Evolutionary conservation across 2,797 vertebrate species (phyloP), one percentile per base, ranked within the genome.

Genomic region (Ctenosaura bakeri): DNA sequence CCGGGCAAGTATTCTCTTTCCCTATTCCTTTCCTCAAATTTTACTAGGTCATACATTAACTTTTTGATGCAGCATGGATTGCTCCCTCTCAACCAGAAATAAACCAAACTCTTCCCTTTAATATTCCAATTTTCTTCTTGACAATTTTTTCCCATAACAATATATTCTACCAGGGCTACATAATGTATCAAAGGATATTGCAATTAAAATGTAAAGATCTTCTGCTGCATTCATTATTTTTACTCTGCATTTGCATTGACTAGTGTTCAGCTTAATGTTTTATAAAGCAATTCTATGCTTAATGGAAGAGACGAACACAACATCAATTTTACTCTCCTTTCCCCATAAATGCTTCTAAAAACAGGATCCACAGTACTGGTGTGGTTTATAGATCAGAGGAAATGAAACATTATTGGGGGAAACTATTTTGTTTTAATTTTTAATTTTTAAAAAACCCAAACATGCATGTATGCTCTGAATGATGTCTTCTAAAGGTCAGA

Each of bases 241-340:
- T 26, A 16, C 35, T 89, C 79, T 89, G 66, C 22, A 66, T 89
- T 86, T 87, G 78, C 73, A 94, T 83, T 73, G 35, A 94, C 26
- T 20, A 38, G 82, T 86, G 3, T 90, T 93, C 4, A 59, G 77
- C 88, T 84, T 87, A 94, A 83, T 89, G 85, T 78, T 86, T 92
- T 93, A 90, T 89, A 86, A 92, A 85, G 29, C 87, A 85, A 1
- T 0, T 89, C 10, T 90, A 90, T 87, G 18, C 5, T 88, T 90
- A 91, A 89, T 79, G 59, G 84, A 86, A 78, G 50, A 85, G 74
- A 52, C 18, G 22, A 94, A 82, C 76, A 56, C 20, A 76, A 7
- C 78, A 90, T 74, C 83, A 52, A 9, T 24, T 86, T 81, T 56
- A 83, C n/a, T 76, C 81, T 85, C 9, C 56, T 22, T 90, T 87